These are phyloP conservation scores for Bombyx mori DNA, from an alignment of 1,140 invertebrate species.

Conservation along the genomic window DNA sequence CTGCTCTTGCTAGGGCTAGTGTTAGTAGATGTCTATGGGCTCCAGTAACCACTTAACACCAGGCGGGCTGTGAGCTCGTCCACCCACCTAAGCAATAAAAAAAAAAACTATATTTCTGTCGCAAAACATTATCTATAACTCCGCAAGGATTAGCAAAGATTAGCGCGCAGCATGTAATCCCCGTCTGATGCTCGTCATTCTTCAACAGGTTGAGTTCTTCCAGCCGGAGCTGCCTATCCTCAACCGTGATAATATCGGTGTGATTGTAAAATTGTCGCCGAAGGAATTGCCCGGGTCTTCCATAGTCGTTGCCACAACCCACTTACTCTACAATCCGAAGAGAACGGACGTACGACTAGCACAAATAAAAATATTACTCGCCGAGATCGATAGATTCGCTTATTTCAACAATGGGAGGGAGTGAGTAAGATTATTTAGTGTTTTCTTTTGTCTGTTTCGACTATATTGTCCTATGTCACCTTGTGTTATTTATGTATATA, in stretches of 20 bases:
- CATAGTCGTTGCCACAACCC: slow-evolving; percentile 90
- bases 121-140: no score
- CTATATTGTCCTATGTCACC: no score
- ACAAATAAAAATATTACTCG: slow-evolving; percentile 84
- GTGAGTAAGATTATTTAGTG: slow-evolving; percentile 19
- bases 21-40: no score
- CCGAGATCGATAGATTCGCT: slow-evolving; percentile 87
- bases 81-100: no score
- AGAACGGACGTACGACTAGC: slow-evolving; percentile 90
- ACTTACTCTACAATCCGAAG: slow-evolving; percentile 93
- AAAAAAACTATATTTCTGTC: no score
- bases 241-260: slow-evolving; percentile 89
- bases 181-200: not conserved
- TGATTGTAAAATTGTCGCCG: slow-evolving; percentile 82
- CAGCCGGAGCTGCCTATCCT: slow-evolving; percentile 74
- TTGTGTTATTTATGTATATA: no score
- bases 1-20: no score
- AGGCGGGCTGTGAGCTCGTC: no score
- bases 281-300: slow-evolving; percentile 61
- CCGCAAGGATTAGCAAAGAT: slow-evolving; percentile 54
- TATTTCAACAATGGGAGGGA: slow-evolving; percentile 61
- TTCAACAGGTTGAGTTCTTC: slow-evolving; percentile 69
- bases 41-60: no score
- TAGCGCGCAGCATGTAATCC: not conserved
- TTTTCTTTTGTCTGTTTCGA: no score